These are phyloP conservation scores for Dioctria linearis DNA, from an alignment of 2,888 invertebrate genomes.

Conservation along the genomic window DNA sequence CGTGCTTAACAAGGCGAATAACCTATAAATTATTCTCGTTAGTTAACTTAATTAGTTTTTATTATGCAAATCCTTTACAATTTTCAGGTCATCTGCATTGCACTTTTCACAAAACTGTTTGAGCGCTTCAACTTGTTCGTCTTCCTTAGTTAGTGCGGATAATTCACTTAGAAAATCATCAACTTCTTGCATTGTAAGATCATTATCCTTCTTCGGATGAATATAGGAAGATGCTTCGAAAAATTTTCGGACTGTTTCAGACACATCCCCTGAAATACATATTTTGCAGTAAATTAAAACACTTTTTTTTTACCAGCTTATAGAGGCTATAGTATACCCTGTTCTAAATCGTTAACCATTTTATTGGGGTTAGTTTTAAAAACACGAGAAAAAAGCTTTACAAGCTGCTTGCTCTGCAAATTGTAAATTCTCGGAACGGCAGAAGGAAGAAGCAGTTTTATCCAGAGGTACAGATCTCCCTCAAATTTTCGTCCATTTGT, in stretches of 20 bases:
- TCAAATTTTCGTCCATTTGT: constrained; percentile 77
- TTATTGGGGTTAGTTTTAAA: constrained; percentile 81
- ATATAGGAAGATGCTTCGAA: constrained; percentile 78
- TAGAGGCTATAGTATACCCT: constrained; percentile 71
- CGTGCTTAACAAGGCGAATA: constrained; percentile 90
- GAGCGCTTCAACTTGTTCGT: constrained; percentile 86
- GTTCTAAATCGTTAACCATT: constrained; percentile 89
- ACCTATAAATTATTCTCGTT: constrained; percentile 68
- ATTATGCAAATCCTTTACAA: constrained; percentile 67
- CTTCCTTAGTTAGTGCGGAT: constrained; percentile 85
- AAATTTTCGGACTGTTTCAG: constrained; percentile 86
- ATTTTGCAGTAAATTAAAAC: background rate
- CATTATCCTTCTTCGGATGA: constrained; percentile 78
- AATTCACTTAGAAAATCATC: constrained; percentile 84
- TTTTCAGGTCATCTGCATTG: constrained; percentile 87
- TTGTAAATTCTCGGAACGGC: constrained; percentile 90
- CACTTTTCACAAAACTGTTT: constrained; percentile 82
- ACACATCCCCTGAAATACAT: constrained; percentile 78
- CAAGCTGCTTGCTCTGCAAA: constrained; percentile 90
- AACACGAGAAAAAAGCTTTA: constrained; percentile 89
- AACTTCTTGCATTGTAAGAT: constrained; percentile 81
- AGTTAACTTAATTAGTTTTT: background rate
- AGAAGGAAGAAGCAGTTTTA: constrained; percentile 86
- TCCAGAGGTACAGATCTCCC: constrained; percentile 85
- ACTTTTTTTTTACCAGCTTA: background rate